A percentile compares a stretch with the other conserved stretches of the same genome.
phyloP scores from a whole-genome alignment of 2,797 vertebrate species.

The Nyctalus aviator region DNA sequence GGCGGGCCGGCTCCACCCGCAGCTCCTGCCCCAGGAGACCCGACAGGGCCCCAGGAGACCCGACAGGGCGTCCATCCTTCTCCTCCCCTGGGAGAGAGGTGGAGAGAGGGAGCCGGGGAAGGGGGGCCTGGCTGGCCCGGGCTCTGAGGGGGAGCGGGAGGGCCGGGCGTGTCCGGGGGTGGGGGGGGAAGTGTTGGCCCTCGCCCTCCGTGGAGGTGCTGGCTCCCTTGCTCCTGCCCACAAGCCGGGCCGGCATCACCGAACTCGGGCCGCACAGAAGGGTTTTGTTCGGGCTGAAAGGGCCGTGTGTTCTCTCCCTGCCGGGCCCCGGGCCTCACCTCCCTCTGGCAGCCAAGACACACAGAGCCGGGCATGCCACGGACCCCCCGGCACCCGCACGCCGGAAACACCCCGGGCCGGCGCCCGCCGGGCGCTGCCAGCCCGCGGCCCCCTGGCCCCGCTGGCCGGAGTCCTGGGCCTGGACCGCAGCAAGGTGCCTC shows the following conservation, averaged over 20 bases:
- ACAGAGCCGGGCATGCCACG: not conserved
- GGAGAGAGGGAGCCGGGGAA: fast-evolving
- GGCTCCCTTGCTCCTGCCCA: not conserved
- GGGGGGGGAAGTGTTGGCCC: not conserved
- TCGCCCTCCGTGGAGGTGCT: not conserved
- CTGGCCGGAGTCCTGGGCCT: not conserved
- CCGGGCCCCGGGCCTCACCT: not conserved
- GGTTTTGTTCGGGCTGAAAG: constrained; percentile 64
- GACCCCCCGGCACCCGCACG: not conserved
- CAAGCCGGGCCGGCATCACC: not conserved
- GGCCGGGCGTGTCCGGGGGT: not conserved
- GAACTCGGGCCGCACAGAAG: constrained; percentile 23
- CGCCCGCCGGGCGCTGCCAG: not conserved
- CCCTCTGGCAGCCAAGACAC: constrained; percentile 29
- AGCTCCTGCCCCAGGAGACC: fast-evolving
- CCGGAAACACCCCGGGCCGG: not conserved
- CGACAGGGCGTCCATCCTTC: not conserved
- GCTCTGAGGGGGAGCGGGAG: not conserved
- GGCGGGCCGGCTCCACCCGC: fast-evolving
- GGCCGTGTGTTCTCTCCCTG: not conserved
- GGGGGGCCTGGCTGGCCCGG: not conserved
- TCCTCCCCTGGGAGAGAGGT: not conserved
- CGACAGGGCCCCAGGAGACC: too few species aligned
- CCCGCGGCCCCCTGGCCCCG: fast-evolving
- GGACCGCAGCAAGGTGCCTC: not conserved